These are phyloP conservation scores for Rhegmatorhina hoffmannsi DNA, from an alignment of 2,113 vertebrate genomes.

Conservation along the genomic window DNA sequence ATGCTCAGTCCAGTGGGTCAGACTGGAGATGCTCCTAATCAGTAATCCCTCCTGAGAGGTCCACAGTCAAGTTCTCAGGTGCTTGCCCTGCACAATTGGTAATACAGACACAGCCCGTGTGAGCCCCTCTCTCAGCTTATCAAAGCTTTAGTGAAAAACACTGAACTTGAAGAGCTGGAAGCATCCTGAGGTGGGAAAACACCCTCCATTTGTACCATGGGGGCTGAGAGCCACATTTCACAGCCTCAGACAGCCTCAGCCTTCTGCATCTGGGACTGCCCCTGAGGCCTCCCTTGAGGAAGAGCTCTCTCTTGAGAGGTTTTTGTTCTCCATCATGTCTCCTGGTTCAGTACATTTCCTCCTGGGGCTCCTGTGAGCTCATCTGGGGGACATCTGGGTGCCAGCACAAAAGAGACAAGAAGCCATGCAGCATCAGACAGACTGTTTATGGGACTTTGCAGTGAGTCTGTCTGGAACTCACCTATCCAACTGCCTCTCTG, in stretches of 20 bases:
- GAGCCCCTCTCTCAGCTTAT: not conserved
- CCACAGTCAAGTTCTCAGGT: not conserved
- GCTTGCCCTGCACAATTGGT: not conserved
- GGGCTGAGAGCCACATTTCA: not conserved
- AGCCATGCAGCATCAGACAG: not conserved
- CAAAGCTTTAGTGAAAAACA: not conserved
- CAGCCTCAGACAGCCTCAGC: not conserved
- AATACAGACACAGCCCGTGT: not conserved
- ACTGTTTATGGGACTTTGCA: not conserved
- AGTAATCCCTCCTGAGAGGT: not conserved
- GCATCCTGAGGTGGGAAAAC: not conserved
- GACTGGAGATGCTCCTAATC: not conserved
- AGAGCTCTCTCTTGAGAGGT: not conserved
- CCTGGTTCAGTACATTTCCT: not conserved
- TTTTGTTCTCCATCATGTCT: not conserved
- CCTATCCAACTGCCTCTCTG: not conserved
- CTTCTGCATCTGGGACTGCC: not conserved
- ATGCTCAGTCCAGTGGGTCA: not conserved
- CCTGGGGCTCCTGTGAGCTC: not conserved
- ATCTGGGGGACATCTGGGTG: not conserved
- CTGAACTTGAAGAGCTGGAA: not conserved
- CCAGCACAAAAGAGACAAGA: not conserved
- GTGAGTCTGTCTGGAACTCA: not conserved
- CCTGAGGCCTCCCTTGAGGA: not conserved
- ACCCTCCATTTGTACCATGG: fast-evolving